Evolutionary conservation across 1,140 invertebrate genomes (phyloP).

Genomic region (Tetramorium parvispinum): DNA sequence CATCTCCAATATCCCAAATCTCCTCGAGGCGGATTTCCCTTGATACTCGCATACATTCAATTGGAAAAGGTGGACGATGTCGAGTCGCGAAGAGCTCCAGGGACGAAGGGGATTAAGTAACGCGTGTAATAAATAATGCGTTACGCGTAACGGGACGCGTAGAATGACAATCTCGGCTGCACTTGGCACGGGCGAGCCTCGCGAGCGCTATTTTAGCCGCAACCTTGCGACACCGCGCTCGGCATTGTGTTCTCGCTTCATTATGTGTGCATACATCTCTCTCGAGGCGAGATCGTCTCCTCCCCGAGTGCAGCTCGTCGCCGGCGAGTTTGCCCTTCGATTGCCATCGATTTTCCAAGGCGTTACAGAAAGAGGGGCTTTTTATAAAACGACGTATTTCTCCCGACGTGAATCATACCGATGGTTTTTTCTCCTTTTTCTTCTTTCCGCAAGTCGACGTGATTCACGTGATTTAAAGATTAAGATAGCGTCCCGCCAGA

Average conservation of each 20-base stretch:
- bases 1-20: background rate
- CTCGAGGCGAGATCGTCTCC: background rate
- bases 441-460: background rate
- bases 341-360: background rate
- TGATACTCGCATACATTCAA: background rate
- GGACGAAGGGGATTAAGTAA: background rate
- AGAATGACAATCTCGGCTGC: slow-evolving; percentile 46
- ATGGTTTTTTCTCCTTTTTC: background rate
- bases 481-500: background rate
- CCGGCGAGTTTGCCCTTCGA: background rate
- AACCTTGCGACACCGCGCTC: slow-evolving; percentile 62
- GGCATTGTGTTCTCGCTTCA: slow-evolving; percentile 45
- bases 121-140: background rate
- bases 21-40: background rate
- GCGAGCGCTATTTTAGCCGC: slow-evolving; percentile 63
- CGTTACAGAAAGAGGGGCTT: background rate
- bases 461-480: slow-evolving; percentile 11
- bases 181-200: slow-evolving; percentile 61
- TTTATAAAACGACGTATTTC: background rate
- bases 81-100: background rate
- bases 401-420: background rate
- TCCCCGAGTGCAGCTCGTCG: background rate
- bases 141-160: slow-evolving; percentile 15
- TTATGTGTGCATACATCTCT: background rate
- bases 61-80: too few relatives aligned